Base-by-base conservation (phyloP, 2,888 invertebrate species). In the Strigamia crassipes region DNA sequence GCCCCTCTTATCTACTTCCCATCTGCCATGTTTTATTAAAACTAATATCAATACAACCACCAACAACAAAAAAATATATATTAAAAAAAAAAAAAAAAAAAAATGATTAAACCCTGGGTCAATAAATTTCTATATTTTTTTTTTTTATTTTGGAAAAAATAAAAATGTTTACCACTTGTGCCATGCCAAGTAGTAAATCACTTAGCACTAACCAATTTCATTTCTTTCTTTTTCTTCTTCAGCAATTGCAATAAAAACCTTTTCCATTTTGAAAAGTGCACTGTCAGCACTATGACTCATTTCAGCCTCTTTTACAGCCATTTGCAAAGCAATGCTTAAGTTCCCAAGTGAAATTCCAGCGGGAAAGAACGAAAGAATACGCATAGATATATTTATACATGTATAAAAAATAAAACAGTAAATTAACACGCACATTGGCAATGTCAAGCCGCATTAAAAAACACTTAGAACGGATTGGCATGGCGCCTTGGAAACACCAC, bases 181-280 rank as follows among this genome's bases (percentile, higher is more conserved):
- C 27, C 27, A 27, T 38, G 73, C 73, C 73, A 73, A 73, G 73
- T 73, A 31, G 27, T 73, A 73, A 73, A 73, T 73, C 73, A 73
- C 73, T 73, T 73, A 73, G 73, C 73, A 73, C 73, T 73, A 27
- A 31, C 73, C 73, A 73, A 73, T 73, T 73, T 73, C 27, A 27
- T 27, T 73, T 73, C 73, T 27, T n/a, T n/a, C n/a, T 66, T 27
- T 27, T 27, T 27, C 27, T 27, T 31, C 31, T 27, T 27, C 31
- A 73, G 73, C 73, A 73, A 73, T 73, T 73, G 73, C 73, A 73
- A 73, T 73, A 73, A 73, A 73, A 73, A 73, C 73, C 73, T 73
- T 73, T 73, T 73, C 73, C 73, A 73, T 73, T 73, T 73, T 73
- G 73, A 73, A 73, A 73, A 73, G 73, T 73, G 73, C 73, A 73